These are phyloP conservation scores for Pseudocheirus occidentalis DNA, from an alignment of 2,797 vertebrate species.

Conservation along the genomic window DNA sequence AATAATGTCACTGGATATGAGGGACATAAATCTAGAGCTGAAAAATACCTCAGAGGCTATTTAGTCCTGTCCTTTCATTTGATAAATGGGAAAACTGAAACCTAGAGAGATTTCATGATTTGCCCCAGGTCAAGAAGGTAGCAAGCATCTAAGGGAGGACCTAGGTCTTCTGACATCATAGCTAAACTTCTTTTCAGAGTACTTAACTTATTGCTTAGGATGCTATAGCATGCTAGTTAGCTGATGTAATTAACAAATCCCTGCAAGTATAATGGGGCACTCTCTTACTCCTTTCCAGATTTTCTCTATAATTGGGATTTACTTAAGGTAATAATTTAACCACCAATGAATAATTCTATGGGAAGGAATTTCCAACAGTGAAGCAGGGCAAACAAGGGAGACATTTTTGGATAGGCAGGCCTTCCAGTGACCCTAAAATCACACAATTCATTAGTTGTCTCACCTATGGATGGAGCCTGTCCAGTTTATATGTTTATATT, in stretches of 20 bases:
- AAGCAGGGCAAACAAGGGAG: neutral
- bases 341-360: neutral
- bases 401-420: neutral
- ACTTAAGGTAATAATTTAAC: neutral
- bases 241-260: neutral
- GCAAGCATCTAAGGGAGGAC: neutral
- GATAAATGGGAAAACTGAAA: neutral
- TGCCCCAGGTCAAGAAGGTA: neutral
- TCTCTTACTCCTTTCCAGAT: neutral
- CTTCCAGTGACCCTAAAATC: neutral
- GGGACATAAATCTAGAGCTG: neutral
- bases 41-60: neutral
- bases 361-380: neutral
- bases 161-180: neutral
- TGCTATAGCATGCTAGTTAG: neutral
- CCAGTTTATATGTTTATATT: neutral
- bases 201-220: neutral
- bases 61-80: neutral
- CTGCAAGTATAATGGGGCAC: neutral
- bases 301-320: neutral
- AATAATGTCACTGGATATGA: neutral
- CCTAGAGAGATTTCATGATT: neutral
- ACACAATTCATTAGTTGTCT: neutral
- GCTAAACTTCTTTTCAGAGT: too few species aligned
- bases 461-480: neutral